phyloP scores from a whole-genome alignment of 2,797 vertebrate genomes.

The Enteromius treurensis region DNA sequence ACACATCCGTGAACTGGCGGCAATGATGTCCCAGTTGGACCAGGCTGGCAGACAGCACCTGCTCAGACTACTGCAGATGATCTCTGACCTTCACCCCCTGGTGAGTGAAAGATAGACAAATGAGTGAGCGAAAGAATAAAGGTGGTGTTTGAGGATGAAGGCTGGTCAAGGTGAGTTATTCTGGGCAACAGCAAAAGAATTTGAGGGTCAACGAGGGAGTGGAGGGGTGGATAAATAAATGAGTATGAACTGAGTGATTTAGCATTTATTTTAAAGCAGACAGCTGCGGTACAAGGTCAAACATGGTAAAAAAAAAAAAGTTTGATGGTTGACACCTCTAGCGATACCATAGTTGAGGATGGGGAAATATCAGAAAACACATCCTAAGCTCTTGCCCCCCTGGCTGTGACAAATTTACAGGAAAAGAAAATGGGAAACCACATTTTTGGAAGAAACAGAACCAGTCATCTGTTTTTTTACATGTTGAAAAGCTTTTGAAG shows the following conservation, averaged over 20 bases:
- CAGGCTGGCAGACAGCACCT: conserved; percentile 86
- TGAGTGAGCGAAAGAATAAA: background rate
- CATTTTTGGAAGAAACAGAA: conserved; percentile 20
- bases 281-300: conserved; percentile 27
- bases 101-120: conserved; percentile 71
- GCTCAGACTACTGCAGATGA: conserved; percentile 84
- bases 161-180: conserved; percentile 40
- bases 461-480: conserved; percentile 6
- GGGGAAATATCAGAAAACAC: conserved; percentile 40
- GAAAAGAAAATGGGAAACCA: conserved; percentile 8
- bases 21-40: conserved; percentile 82
- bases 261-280: conserved; percentile 27
- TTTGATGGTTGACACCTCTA: conserved; percentile 20
- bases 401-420: conserved; percentile 5
- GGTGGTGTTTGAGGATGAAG: conserved; percentile 34
- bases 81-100: conserved; percentile 84
- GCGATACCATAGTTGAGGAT: conserved; percentile 1
- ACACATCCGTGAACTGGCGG: conserved; percentile 79
- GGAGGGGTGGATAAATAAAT: conserved; percentile 7
- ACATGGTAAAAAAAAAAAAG: background rate
- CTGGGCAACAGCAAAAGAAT: conserved; percentile 29
- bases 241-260: conserved; percentile 24
- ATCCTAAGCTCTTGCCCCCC: background rate
- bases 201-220: conserved; percentile 23
- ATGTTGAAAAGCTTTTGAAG: background rate